Conservation (phyloP, 2,888 invertebrate species). For the Scaptomyza reducta region DNA sequence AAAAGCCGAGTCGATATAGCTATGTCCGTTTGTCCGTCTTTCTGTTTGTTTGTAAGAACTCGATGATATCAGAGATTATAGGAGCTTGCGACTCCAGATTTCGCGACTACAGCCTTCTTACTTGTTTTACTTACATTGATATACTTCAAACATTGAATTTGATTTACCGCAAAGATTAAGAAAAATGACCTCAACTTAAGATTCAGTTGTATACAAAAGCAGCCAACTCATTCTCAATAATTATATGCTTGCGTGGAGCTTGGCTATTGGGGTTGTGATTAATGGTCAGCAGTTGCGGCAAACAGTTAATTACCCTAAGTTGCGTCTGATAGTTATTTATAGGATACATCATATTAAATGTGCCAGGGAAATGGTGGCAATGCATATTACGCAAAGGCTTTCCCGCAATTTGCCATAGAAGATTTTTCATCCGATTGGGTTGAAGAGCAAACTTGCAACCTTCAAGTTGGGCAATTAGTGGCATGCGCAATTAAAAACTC, state of each 20-base stretch:
- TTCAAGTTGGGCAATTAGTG: slow-evolving; percentile 58
- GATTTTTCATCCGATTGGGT: slow-evolving; percentile 19
- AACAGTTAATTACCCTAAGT: slow-evolving; percentile 55
- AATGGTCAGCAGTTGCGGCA: slow-evolving; percentile 50
- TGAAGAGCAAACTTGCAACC: slow-evolving; percentile 56
- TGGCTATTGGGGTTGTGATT: slow-evolving; percentile 47
- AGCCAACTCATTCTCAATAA: slow-evolving; percentile 21
- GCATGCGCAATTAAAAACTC: slow-evolving; percentile 47
- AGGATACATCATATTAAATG: slow-evolving; percentile 30
- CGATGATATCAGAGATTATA: no score
- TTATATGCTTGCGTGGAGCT: slow-evolving; percentile 8
- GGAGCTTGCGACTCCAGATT: no score
- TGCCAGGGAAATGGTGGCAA: slow-evolving; percentile 9
- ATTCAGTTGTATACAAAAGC: not conserved
- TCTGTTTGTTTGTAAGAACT: no score
- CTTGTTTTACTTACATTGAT: no score
- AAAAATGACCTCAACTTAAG: not conserved
- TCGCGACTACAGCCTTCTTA: no score
- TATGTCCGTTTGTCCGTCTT: no score
- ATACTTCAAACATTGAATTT: no score
- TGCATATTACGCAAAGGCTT: not conserved
- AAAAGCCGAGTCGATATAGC: no score
- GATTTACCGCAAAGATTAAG: not conserved
- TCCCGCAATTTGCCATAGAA: not conserved
- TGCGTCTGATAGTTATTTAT: slow-evolving; percentile 40